Evolutionary conservation across 2,888 invertebrate species (phyloP).

Genomic region (Morpho deidamia): DNA sequence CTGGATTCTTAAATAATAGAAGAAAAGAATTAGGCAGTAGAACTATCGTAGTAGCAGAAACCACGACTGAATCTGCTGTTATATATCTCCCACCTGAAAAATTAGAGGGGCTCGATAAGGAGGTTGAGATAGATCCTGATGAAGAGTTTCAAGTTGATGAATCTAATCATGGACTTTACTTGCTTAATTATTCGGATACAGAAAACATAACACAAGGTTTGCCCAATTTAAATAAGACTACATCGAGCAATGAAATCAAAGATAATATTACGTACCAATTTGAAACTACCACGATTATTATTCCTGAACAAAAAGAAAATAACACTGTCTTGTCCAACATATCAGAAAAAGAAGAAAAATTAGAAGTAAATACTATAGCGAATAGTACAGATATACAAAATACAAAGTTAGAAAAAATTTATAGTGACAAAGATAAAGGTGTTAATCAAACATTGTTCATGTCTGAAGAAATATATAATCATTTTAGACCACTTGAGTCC

Average conservation of each 20-base stretch:
- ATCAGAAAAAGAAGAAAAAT: conserved; percentile 43
- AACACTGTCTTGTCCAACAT: conserved; percentile 32
- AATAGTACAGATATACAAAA: conserved; percentile 55
- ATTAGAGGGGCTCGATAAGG: conserved; percentile 64
- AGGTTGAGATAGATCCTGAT: conserved; percentile 67
- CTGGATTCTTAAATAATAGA: conserved; percentile 61
- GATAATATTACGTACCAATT: conserved; percentile 31
- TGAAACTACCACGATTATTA: conserved; percentile 32
- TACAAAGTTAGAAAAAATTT: conserved; percentile 46
- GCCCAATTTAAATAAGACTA: conserved; percentile 41
- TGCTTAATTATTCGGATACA: conserved; percentile 70
- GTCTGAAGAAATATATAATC: conserved; percentile 81
- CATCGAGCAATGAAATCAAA: conserved; percentile 36
- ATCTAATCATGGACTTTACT: conserved; percentile 71
- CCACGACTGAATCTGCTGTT: conserved; percentile 52
- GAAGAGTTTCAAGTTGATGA: conserved; percentile 77
- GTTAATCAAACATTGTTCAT: conserved; percentile 75
- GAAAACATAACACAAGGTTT: conserved; percentile 56
- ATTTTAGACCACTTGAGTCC: conserved; percentile 80
- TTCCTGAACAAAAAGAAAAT: conserved; percentile 29
- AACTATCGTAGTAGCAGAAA: conserved; percentile 42
- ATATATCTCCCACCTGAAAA: conserved; percentile 69
- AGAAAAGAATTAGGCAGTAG: conserved; percentile 47
- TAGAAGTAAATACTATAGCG: conserved; percentile 48
- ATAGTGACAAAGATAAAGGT: conserved; percentile 58